Percentiles rank a stretch among this genome's conserved stretches.
Evolutionary conservation across 2,113 vertebrate species (phyloP).

Genomic region (Rhinolophus ferrumequinum): DNA sequence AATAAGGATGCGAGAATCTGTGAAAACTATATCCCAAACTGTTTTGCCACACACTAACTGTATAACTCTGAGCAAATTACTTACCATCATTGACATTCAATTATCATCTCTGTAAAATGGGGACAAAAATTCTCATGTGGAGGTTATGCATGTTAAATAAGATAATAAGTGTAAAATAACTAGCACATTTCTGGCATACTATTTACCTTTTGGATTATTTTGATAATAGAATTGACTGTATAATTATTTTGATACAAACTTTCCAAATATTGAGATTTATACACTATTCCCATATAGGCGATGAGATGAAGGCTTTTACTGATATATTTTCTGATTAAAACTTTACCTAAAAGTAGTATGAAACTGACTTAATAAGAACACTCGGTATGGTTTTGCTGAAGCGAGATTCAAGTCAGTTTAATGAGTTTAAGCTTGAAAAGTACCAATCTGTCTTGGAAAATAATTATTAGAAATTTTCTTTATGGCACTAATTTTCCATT

Average conservation of each 20-base stretch:
- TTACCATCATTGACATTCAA: neutral
- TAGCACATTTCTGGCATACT: neutral
- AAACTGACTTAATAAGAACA: constrained; percentile 54
- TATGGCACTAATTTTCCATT: constrained; percentile 82
- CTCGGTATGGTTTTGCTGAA: constrained; percentile 56
- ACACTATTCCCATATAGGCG: neutral
- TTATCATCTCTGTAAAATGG: constrained; percentile 41
- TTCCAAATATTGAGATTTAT: neutral
- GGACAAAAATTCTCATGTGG: neutral
- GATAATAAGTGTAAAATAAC: neutral
- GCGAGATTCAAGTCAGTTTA: constrained; percentile 68
- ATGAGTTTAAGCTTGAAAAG: constrained; percentile 81
- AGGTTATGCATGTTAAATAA: neutral
- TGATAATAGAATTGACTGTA: neutral
- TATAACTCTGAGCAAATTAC: neutral
- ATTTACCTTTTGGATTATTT: constrained; percentile 23
- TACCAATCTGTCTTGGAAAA: constrained; percentile 72
- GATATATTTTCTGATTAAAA: constrained; percentile 55
- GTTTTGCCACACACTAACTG: neutral
- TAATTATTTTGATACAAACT: constrained; percentile 1
- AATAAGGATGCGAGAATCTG: neutral
- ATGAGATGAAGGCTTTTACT: neutral
- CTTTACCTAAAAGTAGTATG: constrained; percentile 50
- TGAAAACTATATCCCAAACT: neutral
- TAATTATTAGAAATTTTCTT: constrained; percentile 82